A percentile compares a stretch with the other conserved stretches of the same genome.
phyloP scores from a whole-genome alignment of 2,888 invertebrate genomes.

The Lepidochrysops patricia region DNA sequence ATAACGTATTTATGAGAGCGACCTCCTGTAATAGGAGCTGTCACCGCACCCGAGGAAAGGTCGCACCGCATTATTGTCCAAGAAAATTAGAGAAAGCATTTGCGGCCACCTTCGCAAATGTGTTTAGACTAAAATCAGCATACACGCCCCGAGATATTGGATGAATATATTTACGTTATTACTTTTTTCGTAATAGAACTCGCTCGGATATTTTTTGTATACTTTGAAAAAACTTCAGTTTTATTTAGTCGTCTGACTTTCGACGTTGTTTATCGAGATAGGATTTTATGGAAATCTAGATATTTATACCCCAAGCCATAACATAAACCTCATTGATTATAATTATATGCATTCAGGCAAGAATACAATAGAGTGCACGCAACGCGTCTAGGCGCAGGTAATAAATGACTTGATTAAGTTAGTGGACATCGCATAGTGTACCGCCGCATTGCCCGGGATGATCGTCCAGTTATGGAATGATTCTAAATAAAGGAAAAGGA shows the following conservation, averaged over 20 bases:
- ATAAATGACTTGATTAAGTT: slow-evolving; percentile 10
- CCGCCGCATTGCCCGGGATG: slow-evolving; percentile 22
- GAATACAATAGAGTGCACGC: slow-evolving; percentile 2
- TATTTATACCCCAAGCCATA: background rate
- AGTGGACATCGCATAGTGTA: slow-evolving; percentile 9
- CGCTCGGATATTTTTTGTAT: background rate
- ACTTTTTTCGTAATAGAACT: background rate
- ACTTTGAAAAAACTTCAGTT: background rate
- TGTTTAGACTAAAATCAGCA: slow-evolving; percentile 8
- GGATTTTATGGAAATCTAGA: background rate
- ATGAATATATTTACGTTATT: slow-evolving; percentile 7
- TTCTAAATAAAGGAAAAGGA: slow-evolving; percentile 43
- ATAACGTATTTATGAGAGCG: slow-evolving; percentile 70
- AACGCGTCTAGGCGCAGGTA: background rate
- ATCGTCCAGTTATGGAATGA: slow-evolving; percentile 34
- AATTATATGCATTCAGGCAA: slow-evolving; percentile 1
- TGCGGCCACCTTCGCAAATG: slow-evolving; percentile 18
- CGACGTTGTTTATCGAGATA: background rate
- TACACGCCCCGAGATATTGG: background rate
- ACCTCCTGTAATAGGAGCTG: slow-evolving; percentile 58
- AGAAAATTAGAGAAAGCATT: slow-evolving; percentile 35
- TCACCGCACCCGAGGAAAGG: slow-evolving; percentile 43
- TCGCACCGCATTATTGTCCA: slow-evolving; percentile 41
- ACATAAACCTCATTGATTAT: background rate
- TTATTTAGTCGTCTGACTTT: background rate